These are phyloP conservation scores for Nebria brevicollis DNA, from an alignment of 2,888 invertebrate species.

Conservation along the genomic window DNA sequence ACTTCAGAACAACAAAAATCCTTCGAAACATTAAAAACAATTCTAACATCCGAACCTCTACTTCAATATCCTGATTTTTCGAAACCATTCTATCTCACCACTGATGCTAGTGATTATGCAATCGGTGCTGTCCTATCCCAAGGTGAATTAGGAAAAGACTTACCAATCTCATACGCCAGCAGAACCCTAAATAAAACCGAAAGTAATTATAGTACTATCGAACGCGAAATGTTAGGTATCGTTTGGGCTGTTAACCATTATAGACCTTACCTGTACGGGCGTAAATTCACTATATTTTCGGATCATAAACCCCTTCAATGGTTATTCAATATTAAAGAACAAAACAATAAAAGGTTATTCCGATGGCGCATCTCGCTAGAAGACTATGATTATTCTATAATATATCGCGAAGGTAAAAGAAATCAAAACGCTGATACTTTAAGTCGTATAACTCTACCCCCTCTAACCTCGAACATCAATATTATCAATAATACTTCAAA, in stretches of 20 bases:
- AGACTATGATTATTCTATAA: no score
- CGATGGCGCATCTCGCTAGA: no score
- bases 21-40: slow-evolving; percentile 57
- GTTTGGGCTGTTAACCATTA: slow-evolving; percentile 49
- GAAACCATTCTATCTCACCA: slow-evolving; percentile 6
- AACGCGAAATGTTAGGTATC: neutral
- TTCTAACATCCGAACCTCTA: no score
- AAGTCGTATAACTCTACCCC: no score
- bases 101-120: slow-evolving; percentile 5
- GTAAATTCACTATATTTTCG: no score
- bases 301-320: no score
- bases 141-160: neutral
- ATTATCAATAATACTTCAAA: no score
- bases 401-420: no score
- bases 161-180: slow-evolving; percentile 17
- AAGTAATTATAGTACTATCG: slow-evolving; percentile 10
- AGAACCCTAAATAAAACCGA: slow-evolving; percentile 8
- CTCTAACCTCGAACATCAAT: no score
- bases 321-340: no score
- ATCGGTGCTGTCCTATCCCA: slow-evolving; percentile 13
- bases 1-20: slow-evolving; percentile 54
- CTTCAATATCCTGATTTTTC: slow-evolving; percentile 50
- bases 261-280: slow-evolving; percentile 46
- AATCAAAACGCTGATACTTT: no score
- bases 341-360: no score